Percentiles rank a stretch among this genome's conserved stretches.
These are phyloP conservation scores for Potorous gilbertii DNA, from an alignment of 2,797 vertebrate species.

Conservation along the genomic window DNA sequence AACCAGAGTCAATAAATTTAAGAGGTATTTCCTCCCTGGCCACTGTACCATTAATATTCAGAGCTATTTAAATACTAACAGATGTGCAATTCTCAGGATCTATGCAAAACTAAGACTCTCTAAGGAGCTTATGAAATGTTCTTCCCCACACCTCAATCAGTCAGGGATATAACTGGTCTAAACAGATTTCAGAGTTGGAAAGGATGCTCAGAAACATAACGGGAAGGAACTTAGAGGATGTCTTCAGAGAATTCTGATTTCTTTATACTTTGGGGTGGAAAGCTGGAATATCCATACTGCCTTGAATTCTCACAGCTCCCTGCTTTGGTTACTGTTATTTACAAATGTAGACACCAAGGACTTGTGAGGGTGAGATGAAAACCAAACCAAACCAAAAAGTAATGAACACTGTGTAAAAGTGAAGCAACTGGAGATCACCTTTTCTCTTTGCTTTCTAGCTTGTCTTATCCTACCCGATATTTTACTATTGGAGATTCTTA, in stretches of 20 bases:
- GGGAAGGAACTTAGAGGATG: conserved; percentile 2
- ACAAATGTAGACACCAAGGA: neutral
- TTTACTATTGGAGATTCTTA: neutral
- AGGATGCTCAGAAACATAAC: neutral
- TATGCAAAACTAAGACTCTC: neutral
- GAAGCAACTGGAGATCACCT: too few relatives aligned
- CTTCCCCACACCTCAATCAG: neutral
- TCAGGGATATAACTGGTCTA: neutral
- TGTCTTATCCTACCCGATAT: neutral
- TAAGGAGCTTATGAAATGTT: neutral
- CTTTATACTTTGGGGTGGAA: neutral
- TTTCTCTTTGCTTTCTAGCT: neutral
- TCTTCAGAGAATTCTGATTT: conserved; percentile 10
- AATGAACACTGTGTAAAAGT: neutral
- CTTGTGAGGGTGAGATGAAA: rapidly evolving
- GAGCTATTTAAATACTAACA: conserved; percentile 33
- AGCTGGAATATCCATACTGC: neutral
- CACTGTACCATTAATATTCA: neutral
- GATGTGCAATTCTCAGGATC: rapidly evolving
- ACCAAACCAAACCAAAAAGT: neutral
- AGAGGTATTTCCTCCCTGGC: conserved; percentile 52
- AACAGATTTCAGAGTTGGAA: conserved; percentile 50
- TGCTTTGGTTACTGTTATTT: neutral
- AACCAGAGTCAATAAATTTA: conserved; percentile 47
- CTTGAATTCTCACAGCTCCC: neutral